phyloP scores from a whole-genome alignment of 2,888 invertebrate genomes.

The Pammene aurita region DNA sequence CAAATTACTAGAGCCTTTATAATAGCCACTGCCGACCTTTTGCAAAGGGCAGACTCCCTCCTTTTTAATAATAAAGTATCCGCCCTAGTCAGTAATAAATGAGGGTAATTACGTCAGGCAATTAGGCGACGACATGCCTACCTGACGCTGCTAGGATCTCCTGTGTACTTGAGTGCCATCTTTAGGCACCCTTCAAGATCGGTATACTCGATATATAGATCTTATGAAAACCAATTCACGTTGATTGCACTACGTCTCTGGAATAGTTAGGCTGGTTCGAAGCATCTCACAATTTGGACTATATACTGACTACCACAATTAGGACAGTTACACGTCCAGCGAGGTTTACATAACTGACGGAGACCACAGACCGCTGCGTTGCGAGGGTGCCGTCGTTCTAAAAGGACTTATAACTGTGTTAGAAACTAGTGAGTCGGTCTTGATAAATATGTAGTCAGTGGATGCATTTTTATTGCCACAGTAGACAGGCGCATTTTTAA shows the following conservation, averaged over 20 bases:
- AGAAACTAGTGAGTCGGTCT: no score
- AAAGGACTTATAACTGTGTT: background rate
- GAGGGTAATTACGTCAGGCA: slow-evolving; percentile 15
- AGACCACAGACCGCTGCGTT: slow-evolving; percentile 5
- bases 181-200: no score
- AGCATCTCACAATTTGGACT: background rate
- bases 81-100: slow-evolving; percentile 11
- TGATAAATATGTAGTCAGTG: no score
- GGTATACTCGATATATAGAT: background rate
- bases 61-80: slow-evolving; percentile 14
- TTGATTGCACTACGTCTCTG: background rate
- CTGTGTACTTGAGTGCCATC: background rate
- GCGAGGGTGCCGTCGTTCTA: background rate
- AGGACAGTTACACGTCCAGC: background rate
- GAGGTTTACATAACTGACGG: background rate
- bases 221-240: background rate
- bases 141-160: background rate
- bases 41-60: slow-evolving; percentile 22
- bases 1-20: background rate
- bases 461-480: no score
- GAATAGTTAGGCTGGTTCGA: no score
- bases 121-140: slow-evolving; percentile 1
- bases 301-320: background rate
- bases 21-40: background rate
- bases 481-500: no score